Percentiles rank a stretch among this genome's conserved stretches.
Evolutionary conservation across 2,888 invertebrate genomes (phyloP).

Genomic region (Conistra vaccinii): DNA sequence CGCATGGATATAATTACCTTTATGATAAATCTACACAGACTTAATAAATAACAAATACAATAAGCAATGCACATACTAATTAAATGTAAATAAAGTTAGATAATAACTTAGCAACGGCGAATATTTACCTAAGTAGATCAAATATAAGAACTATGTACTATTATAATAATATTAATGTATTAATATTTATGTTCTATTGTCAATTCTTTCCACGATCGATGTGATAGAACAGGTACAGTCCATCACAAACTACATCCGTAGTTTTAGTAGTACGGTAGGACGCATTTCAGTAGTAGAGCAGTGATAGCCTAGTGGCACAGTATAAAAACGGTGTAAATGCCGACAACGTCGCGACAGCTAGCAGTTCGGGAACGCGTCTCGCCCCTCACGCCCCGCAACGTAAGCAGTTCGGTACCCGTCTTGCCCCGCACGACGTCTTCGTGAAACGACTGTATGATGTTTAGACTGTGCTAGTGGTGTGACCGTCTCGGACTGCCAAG

Average conservation of each 20-base stretch:
- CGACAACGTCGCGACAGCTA: no score
- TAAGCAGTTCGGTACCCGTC: no score
- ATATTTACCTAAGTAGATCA: background rate
- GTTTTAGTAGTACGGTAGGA: background rate
- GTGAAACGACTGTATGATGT: no score
- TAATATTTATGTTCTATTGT: conserved; percentile 20
- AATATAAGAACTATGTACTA: background rate
- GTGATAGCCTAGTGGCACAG: no score
- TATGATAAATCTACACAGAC: background rate
- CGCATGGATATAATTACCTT: background rate
- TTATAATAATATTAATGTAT: background rate
- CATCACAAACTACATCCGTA: background rate
- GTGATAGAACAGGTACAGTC: background rate
- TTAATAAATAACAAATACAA: background rate
- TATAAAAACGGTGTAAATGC: no score
- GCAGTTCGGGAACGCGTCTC: no score
- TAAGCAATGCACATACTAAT: background rate
- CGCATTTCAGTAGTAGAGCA: no score
- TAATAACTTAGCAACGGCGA: conserved; percentile 6
- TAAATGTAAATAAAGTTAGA: background rate
- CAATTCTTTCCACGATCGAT: background rate
- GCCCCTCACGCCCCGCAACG: no score
- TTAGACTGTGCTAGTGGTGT: no score
- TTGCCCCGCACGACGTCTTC: no score
- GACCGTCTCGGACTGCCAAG: no score